Conservation (phyloP, 2,888 invertebrate species). For the Odontomyia ornata region DNA sequence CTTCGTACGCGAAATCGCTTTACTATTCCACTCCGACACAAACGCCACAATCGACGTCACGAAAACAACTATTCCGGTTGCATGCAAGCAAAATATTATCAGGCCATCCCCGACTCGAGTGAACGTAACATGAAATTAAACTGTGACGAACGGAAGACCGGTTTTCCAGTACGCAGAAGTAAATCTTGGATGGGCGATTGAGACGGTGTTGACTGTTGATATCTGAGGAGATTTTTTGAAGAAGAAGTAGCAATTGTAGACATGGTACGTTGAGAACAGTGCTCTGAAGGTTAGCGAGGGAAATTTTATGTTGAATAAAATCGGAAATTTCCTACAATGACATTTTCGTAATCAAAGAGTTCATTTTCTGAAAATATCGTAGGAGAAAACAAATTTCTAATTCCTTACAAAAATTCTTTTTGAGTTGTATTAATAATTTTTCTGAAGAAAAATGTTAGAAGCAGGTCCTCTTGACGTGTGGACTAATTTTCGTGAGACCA, state of each 20-base stretch:
- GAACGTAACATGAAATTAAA: slow-evolving; percentile 26
- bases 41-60: slow-evolving; percentile 20
- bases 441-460: too few relatives aligned
- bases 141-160: slow-evolving; percentile 31
- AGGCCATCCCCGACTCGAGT: neutral
- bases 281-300: neutral
- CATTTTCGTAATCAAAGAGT: too few relatives aligned
- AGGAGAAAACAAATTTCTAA: too few relatives aligned
- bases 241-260: neutral
- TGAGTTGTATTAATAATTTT: too few relatives aligned
- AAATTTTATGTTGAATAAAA: neutral
- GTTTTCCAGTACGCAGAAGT: slow-evolving; percentile 26
- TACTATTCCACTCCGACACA: neutral
- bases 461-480: too few relatives aligned
- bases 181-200: neutral
- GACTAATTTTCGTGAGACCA: too few relatives aligned
- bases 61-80: slow-evolving; percentile 34
- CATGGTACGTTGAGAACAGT: neutral
- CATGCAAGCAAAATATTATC: neutral
- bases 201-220: neutral
- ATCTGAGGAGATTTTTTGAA: neutral
- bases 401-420: too few relatives aligned
- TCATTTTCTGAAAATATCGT: too few relatives aligned
- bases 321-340: too few relatives aligned
- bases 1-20: neutral